Evolutionary conservation across 2,797 vertebrate species (phyloP).

Genomic region (Peromyscus attwateri): DNA sequence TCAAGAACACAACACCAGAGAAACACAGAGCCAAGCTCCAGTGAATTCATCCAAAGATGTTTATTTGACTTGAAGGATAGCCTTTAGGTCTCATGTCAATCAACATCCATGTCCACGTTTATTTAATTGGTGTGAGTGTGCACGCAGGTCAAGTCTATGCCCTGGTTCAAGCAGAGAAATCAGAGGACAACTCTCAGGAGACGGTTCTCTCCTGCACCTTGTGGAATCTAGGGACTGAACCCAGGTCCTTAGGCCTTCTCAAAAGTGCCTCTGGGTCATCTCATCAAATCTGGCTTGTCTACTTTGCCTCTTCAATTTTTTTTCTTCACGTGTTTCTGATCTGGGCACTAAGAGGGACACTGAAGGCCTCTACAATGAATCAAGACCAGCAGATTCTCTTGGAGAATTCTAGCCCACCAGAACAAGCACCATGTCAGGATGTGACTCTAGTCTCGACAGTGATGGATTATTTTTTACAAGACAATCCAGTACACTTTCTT

Average conservation of each 20-base stretch:
- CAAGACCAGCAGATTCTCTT: constrained; percentile 85
- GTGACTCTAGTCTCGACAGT: constrained; percentile 87
- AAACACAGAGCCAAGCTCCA: constrained; percentile 68
- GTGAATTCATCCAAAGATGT: constrained; percentile 69
- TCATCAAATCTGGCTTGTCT: neutral
- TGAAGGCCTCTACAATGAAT: constrained; percentile 82
- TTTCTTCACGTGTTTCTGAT: constrained; percentile 60
- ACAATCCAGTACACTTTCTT: neutral
- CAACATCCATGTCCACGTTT: constrained; percentile 39
- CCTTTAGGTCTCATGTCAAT: constrained; percentile 68
- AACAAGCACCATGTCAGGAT: constrained; percentile 85
- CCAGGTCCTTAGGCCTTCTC: neutral
- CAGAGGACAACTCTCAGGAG: neutral
- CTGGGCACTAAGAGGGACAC: constrained; percentile 82
- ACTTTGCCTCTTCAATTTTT: neutral
- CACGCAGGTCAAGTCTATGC: neutral
- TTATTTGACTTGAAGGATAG: constrained; percentile 76
- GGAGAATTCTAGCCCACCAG: constrained; percentile 88
- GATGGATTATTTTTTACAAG: neutral
- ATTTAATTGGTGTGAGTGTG: constrained; percentile 64
- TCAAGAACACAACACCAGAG: constrained; percentile 57
- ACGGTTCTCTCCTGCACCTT: no score
- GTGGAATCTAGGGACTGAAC: neutral
- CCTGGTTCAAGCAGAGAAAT: neutral
- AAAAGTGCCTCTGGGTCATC: neutral